These are phyloP conservation scores for Antrozous pallidus DNA, from an alignment of 2,797 vertebrate genomes.

Conservation along the genomic window DNA sequence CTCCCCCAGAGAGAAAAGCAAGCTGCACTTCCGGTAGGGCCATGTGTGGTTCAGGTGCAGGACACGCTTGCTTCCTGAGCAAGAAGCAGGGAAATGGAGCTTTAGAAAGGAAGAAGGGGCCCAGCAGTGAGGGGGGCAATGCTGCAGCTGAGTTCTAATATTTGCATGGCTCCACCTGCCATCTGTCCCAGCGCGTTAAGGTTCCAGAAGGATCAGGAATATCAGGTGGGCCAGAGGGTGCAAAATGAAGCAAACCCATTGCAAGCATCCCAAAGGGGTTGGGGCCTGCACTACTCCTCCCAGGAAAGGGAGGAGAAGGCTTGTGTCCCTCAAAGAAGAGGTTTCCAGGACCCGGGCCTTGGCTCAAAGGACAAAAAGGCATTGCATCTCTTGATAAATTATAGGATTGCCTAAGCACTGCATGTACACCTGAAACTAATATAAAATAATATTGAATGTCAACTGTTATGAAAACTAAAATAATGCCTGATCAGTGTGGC, in stretches of 20 bases:
- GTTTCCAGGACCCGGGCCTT: background rate
- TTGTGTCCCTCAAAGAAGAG: background rate
- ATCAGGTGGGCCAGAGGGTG: background rate
- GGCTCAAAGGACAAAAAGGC: background rate
- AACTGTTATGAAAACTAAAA: background rate
- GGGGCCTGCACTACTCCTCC: background rate
- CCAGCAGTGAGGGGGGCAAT: background rate
- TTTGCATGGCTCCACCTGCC: background rate
- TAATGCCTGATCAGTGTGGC: background rate
- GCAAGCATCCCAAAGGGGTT: background rate
- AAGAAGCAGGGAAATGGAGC: slow-evolving; percentile 55
- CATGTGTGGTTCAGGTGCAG: slow-evolving; percentile 61
- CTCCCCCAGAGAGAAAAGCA: slow-evolving; percentile 69
- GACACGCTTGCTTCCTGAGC: slow-evolving; percentile 61
- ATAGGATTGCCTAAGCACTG: too few species aligned
- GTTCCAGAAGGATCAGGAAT: background rate
- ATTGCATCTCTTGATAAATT: background rate
- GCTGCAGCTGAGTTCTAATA: background rate
- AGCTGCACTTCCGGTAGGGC: slow-evolving; percentile 65
- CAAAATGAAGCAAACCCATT: accelerated
- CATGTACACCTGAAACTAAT: background rate
- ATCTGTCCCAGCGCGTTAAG: background rate
- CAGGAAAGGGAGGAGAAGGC: background rate
- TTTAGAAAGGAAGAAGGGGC: slow-evolving; percentile 8
- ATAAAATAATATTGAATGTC: background rate